phyloP scores from a whole-genome alignment of 2,888 invertebrate species.

The Drosophila mimica region DNA sequence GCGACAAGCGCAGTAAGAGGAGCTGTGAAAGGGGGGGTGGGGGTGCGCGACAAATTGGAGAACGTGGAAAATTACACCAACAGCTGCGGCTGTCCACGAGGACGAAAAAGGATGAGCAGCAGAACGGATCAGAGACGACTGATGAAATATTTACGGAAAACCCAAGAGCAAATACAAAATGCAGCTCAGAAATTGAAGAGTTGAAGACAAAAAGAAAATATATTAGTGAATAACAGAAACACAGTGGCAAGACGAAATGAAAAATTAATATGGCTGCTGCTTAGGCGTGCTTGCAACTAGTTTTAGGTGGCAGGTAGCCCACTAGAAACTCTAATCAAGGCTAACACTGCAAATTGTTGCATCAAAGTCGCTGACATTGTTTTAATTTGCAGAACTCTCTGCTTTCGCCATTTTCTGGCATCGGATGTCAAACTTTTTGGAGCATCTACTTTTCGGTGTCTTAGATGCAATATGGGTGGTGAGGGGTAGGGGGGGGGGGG shows the following conservation, averaged over 20 bases:
- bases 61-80: constrained; percentile 58
- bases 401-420: constrained; percentile 36
- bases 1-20: constrained; percentile 62
- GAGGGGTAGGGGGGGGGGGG: too few relatives aligned
- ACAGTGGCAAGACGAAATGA: constrained; percentile 29
- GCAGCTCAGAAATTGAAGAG: constrained; percentile 6
- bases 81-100: constrained; percentile 51
- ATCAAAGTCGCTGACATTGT: constrained; percentile 63
- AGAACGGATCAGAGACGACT: constrained; percentile 43
- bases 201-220: constrained; percentile 8
- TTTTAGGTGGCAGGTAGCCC: constrained; percentile 10
- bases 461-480: constrained; percentile 2
- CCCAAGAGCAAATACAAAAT: constrained; percentile 34
- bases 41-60: constrained; percentile 14
- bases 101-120: constrained; percentile 4
- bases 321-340: constrained; percentile 57
- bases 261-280: constrained; percentile 57
- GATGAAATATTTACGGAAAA: constrained; percentile 64
- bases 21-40: not conserved
- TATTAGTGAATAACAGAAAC: constrained; percentile 8
- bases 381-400: constrained; percentile 65
- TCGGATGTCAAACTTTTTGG: constrained; percentile 65
- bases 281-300: constrained; percentile 43
- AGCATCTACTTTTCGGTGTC: constrained; percentile 37
- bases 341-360: constrained; percentile 54